These are phyloP conservation scores for Ahaetulla prasina DNA, from an alignment of 2,113 vertebrate genomes.

Conservation along the genomic window DNA sequence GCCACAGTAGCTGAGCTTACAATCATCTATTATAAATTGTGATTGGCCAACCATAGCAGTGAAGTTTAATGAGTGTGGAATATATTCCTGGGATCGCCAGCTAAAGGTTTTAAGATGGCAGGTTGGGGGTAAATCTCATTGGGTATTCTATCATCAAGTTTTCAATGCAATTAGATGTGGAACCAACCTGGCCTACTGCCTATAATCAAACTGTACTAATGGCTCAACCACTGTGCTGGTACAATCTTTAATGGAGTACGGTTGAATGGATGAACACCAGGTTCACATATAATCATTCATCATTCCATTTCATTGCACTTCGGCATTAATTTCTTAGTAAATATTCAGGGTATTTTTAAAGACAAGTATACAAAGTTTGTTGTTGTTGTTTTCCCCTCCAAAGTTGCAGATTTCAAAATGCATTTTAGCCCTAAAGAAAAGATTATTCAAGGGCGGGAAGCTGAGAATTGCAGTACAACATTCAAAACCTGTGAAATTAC, in stretches of 20 bases:
- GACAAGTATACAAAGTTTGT: neutral
- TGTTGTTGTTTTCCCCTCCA: fast-evolving
- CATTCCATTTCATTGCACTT: neutral
- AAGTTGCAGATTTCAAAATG: neutral
- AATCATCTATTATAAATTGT: neutral
- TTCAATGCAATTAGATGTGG: neutral
- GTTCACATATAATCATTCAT: neutral
- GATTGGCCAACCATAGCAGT: neutral
- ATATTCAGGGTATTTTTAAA: neutral
- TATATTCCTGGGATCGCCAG: neutral
- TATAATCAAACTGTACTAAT: neutral
- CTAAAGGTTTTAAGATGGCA: neutral
- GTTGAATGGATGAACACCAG: neutral
- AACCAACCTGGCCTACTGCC: neutral
- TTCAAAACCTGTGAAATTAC: neutral
- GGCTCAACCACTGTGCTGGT: neutral
- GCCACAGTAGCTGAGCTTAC: neutral
- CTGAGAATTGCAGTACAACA: neutral
- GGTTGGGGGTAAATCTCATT: neutral
- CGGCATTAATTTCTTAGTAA: neutral
- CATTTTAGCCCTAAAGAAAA: neutral
- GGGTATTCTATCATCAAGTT: neutral
- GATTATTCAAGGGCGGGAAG: too few relatives aligned
- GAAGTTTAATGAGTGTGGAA: neutral
- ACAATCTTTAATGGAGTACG: neutral